Evolutionary conservation across 2,797 vertebrate species (phyloP).

Genomic region (Gobionotothen gibberifrons): DNA sequence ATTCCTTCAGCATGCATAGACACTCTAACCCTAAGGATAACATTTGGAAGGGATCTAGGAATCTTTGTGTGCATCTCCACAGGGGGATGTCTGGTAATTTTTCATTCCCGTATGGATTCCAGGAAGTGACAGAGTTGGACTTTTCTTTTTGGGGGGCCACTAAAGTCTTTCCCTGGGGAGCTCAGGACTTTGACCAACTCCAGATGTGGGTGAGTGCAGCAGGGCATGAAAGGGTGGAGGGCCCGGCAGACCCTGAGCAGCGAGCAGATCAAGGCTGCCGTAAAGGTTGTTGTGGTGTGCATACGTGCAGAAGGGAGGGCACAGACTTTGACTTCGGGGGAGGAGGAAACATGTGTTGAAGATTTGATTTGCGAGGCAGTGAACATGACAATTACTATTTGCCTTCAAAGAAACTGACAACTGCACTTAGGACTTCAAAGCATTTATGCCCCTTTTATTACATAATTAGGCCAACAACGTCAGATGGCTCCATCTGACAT

Average conservation of each 20-base stretch:
- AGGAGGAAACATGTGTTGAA: conserved; percentile 77
- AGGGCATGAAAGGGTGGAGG: conserved; percentile 58
- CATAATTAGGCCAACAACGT: conserved; percentile 77
- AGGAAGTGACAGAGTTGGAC: conserved; percentile 56
- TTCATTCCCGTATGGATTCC: conserved; percentile 44
- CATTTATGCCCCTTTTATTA: conserved; percentile 80
- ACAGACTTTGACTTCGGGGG: conserved; percentile 51
- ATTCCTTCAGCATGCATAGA: neutral
- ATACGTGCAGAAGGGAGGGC: conserved; percentile 26
- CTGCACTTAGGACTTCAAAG: conserved; percentile 84
- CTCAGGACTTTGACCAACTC: conserved; percentile 61
- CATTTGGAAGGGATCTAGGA: conserved; percentile 1
- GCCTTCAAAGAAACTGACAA: conserved; percentile 84
- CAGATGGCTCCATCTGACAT: conserved; percentile 66
- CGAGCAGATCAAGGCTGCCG: conserved; percentile 66
- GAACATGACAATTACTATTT: conserved; percentile 84
- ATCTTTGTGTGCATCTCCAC: conserved; percentile 5
- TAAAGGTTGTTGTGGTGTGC: conserved; percentile 59
- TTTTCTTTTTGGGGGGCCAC: conserved; percentile 44
- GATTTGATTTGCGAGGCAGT: conserved; percentile 83
- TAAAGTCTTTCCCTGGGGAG: conserved; percentile 63
- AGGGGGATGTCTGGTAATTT: conserved; percentile 46
- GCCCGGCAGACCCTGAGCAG: conserved; percentile 53
- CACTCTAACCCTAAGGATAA: neutral
- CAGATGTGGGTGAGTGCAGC: conserved; percentile 77